Conservation (phyloP, 2,113 vertebrate species). For the Gavialis gangeticus region DNA sequence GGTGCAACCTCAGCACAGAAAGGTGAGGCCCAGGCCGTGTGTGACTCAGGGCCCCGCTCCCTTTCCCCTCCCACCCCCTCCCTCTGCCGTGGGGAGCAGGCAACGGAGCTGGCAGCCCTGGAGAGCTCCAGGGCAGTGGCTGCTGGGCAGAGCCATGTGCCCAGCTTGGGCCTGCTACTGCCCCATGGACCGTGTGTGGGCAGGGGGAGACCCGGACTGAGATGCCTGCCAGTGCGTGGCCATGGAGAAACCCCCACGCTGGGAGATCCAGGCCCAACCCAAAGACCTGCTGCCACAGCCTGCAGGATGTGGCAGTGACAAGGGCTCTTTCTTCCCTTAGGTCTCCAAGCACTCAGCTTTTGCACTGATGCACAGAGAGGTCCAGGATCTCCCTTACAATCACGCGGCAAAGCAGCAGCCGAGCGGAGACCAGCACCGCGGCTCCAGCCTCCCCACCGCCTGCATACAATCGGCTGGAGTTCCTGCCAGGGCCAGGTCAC, state of each 20-base stretch:
- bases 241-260: neutral
- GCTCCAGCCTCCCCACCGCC: too few relatives aligned
- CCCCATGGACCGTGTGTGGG: too few relatives aligned
- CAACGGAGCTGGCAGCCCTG: neutral
- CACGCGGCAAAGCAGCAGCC: neutral
- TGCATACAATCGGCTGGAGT: too few relatives aligned
- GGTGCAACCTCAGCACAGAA: neutral
- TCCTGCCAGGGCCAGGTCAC: neutral
- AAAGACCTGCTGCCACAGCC: neutral
- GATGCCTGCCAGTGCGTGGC: too few relatives aligned
- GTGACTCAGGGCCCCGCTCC: neutral
- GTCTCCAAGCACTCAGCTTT: neutral
- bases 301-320: neutral
- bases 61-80: neutral
- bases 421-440: neutral
- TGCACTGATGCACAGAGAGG: neutral
- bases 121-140: too few relatives aligned
- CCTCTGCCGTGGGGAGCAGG: neutral
- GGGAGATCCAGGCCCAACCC: neutral
- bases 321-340: neutral
- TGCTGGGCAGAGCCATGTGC: too few relatives aligned
- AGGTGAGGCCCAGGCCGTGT: neutral
- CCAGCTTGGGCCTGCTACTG: too few relatives aligned
- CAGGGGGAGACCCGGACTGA: too few relatives aligned
- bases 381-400: neutral